Percentiles rank a stretch among this genome's conserved stretches.
Conservation (phyloP, 2,113 vertebrate species). For the Salvator merianae region DNA sequence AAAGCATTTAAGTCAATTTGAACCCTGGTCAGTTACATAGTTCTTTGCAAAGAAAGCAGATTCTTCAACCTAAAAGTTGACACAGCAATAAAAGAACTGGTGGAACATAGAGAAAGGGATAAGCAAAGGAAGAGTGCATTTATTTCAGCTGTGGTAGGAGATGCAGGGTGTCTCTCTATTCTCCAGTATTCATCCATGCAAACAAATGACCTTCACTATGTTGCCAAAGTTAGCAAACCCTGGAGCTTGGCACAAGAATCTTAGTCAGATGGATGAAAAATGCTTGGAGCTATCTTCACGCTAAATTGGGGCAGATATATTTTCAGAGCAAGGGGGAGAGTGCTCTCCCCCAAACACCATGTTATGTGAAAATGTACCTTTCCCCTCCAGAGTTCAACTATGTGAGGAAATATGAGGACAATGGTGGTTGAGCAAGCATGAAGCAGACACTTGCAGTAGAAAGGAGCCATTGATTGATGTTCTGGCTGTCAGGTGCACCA, state of each 20-base stretch:
- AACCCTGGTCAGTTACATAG: too few species aligned
- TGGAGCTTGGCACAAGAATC: background rate
- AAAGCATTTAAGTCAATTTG: too few species aligned
- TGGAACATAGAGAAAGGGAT: too few species aligned
- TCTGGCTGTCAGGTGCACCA: background rate
- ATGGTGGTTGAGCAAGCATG: background rate
- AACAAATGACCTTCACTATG: background rate
- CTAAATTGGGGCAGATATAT: background rate
- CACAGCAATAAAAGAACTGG: too few species aligned
- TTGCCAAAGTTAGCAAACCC: slow-evolving; percentile 1
- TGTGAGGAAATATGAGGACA: background rate
- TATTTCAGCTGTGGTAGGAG: too few species aligned
- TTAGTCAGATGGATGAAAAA: background rate
- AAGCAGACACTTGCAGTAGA: background rate
- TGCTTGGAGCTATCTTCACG: background rate
- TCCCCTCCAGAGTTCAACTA: background rate
- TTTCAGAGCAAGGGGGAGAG: background rate
- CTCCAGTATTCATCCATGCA: background rate
- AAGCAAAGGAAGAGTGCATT: too few species aligned
- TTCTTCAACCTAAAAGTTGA: too few species aligned
- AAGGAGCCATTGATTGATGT: background rate
- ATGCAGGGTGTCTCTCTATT: too few species aligned
- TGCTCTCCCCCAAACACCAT: background rate
- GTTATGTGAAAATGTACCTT: background rate
- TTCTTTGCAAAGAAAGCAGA: too few species aligned